Base-by-base conservation (phyloP, 1,140 invertebrate genomes). In the Ips typographus region DNA sequence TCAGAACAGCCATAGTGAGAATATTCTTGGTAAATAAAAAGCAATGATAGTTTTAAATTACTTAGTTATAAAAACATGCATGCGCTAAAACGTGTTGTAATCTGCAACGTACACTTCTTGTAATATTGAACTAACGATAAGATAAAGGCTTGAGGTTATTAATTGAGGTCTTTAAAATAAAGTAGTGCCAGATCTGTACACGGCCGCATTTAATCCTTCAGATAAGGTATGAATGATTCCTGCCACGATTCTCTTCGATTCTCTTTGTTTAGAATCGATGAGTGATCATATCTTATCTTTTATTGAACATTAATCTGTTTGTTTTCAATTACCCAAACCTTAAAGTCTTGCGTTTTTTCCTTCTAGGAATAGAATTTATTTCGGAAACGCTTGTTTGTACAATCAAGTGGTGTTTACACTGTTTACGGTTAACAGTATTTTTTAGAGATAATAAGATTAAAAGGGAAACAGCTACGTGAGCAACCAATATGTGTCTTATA, bases 41-140 rank as follows among this genome's bases (percentile, higher is more conserved):
- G 22, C 22, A 22, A 22, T 22, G 22, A 22, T 22, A 22, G 22
- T 22, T 22, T 22, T 22, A 22, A 22, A 22, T 22, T 22, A 22
- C 22, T 22, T 22, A 22, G 22, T 22, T 22, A 22, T 22, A 22
- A 22, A 43, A 61, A 61, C 42, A 7, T 43, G 4, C 37, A 65
- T 56, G 38, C 40, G 63, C 53, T 65, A 58, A 66, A 66, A 66
- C 49, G 47, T 66, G 53, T 66, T 58, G 41, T 66, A 66, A 68
- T 61, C 44, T 52, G 58, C 58, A 68, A 53, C 39, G 22, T 53
- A 42, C 38, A 59, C 56, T 68, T 68, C 65, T 68, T 68, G 57
- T 68, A 68, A 60, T 60, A 68, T 68, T 68, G 65, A 68, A 68
- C 65, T 60, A 68, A 40, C 36, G 65, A 68, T 68, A 68, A 68